These are phyloP conservation scores for Squalus acanthias DNA, from an alignment of 2,797 vertebrate species.

Conservation along the genomic window DNA sequence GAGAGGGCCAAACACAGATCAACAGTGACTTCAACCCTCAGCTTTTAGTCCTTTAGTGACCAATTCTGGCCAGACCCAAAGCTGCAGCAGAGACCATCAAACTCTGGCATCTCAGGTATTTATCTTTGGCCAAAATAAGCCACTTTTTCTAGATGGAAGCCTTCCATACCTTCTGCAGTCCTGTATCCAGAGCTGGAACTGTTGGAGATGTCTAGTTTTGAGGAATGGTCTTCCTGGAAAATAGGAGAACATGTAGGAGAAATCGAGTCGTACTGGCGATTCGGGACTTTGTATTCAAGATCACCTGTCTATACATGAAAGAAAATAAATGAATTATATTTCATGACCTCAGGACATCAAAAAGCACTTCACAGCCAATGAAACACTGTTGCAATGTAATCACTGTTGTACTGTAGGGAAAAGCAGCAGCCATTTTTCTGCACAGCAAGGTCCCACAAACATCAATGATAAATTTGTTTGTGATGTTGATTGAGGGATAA, in stretches of 20 bases:
- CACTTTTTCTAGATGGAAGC: not conserved
- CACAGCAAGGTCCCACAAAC: no score
- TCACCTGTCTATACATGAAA: not conserved
- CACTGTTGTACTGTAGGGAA: no score
- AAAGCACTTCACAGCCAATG: not conserved
- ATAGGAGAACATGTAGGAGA: not conserved
- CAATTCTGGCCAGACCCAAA: not conserved
- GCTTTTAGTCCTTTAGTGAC: not conserved
- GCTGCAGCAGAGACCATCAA: not conserved
- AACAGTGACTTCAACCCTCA: not conserved
- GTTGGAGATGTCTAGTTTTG: not conserved
- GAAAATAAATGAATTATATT: not conserved
- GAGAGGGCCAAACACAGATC: not conserved
- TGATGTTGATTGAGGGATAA: no score
- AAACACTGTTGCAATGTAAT: no score
- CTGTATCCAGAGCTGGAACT: not conserved
- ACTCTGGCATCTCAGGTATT: not conserved
- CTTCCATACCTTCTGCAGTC: not conserved
- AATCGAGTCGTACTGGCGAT: not conserved
- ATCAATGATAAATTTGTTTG: no score
- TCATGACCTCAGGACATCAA: not conserved
- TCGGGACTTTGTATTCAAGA: not conserved
- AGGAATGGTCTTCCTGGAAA: not conserved
- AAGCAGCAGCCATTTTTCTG: no score
- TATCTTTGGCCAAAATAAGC: not conserved